Evolutionary conservation across 2,797 vertebrate genomes (phyloP), one percentile per base, ranked within the genome.

Genomic region (Helicolenus hilgendorfi): DNA sequence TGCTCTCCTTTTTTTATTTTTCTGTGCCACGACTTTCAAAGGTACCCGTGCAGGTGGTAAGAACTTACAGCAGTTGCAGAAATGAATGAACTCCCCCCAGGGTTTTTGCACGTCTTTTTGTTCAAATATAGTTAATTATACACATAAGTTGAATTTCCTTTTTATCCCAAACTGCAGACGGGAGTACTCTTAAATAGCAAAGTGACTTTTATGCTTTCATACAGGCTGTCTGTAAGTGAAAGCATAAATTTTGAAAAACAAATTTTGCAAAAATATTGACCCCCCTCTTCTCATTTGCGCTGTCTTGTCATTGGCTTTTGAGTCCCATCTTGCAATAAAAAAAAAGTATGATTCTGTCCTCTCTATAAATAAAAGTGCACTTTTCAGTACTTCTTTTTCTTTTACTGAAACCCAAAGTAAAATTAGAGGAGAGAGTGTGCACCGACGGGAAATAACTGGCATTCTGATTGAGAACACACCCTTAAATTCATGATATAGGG

Each of bases 11-110:
- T 64, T 63, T 73, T 58, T 3, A 55, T 13, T 55, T 56, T 70
- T 58, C 38, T 70, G 22, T 77, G 26, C 72, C 35, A 59, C 11
- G 53, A 65, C 81, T 81, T 91, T 88, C 76, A 78, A 90, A 80
- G 63, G 20, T 71, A 76, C 35, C 62, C 4, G 36, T 67, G n/a
- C 26, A 76, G 55, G 26, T 36, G 18, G 20, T 9, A 11, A 75
- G 27, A 63, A 41, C 22, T 35, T 41, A 49, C n/a, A 76, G 20
- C 33, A 49, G n/a, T 41, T 74, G 14, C 9, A 72, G 56, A 73
- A 18, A 18, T 14, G 10, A 9, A n/a, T 13, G 13, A 71, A 41
- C 4, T 49, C 11, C 3, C n/a, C 0, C 18, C 31, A 49, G 10
- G 55, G 9, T 22, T 75, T 64, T 20, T 74, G 31, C 26, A 76